A percentile compares a stretch with the other conserved stretches of the same genome.
phyloP scores from a whole-genome alignment of 2,113 vertebrate species.

The Ceyx margarethae region DNA sequence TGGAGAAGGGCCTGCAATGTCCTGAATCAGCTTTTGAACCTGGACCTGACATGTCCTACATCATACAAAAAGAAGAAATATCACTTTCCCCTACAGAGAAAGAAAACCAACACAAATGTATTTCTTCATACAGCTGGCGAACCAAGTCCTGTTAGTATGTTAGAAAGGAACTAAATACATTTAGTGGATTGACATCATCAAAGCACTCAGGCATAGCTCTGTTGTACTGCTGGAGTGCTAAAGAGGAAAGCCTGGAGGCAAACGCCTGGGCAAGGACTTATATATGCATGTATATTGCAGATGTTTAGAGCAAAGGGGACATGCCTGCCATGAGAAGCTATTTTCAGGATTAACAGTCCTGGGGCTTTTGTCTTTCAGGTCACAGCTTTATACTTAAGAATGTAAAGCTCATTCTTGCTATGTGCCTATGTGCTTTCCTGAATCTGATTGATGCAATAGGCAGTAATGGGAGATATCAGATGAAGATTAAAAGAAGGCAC shows the following conservation, averaged over 20 bases:
- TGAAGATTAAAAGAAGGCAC: neutral
- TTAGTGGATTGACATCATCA: neutral
- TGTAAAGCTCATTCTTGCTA: neutral
- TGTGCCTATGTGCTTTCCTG: neutral
- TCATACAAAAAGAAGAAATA: neutral
- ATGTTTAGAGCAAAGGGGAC: neutral
- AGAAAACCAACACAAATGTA: neutral
- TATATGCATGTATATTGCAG: neutral
- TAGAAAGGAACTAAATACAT: neutral
- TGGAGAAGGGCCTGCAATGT: neutral
- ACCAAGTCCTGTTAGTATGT: neutral
- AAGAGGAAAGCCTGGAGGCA: neutral
- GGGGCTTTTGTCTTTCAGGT: neutral
- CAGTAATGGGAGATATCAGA: neutral
- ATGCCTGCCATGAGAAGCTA: neutral
- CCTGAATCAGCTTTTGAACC: neutral
- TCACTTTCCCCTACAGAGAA: neutral
- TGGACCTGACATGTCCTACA: neutral
- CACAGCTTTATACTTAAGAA: neutral
- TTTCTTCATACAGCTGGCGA: neutral
- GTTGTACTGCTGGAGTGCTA: neutral
- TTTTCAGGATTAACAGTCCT: neutral
- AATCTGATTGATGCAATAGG: neutral
- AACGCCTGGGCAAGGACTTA: neutral
- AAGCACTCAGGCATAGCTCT: neutral